A percentile compares a stretch with the other conserved stretches of the same genome.
These are phyloP conservation scores for Drosophila tani DNA, from an alignment of 1,140 invertebrate species.

Conservation along the genomic window DNA sequence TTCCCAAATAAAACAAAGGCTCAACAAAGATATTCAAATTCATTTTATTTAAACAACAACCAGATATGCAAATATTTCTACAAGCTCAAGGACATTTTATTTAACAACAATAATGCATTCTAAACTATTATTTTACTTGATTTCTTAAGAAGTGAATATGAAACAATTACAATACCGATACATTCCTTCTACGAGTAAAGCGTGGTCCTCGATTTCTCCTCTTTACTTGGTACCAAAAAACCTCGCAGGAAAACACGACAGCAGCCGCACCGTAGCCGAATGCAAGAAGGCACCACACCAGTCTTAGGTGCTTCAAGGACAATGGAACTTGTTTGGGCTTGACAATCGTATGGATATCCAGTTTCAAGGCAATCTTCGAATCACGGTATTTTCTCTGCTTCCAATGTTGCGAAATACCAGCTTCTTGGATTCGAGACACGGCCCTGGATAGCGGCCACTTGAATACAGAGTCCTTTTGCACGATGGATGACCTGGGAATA, in stretches of 20 bases:
- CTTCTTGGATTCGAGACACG: neutral
- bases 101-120: neutral
- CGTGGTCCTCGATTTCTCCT: neutral
- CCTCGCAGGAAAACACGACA: neutral
- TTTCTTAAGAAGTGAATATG: neutral
- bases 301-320: neutral
- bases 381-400: neutral
- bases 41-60: neutral
- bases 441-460: neutral
- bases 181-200: neutral
- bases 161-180: neutral
- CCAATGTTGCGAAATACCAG: conserved; percentile 2
- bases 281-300: neutral
- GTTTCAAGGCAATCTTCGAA: neutral
- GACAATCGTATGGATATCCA: neutral
- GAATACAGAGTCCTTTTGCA: neutral
- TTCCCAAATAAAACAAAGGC: no score
- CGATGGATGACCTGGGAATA: neutral
- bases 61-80: no score
- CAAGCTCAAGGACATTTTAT: neutral
- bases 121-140: no score
- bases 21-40: neutral
- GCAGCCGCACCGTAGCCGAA: neutral
- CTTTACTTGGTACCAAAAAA: neutral
- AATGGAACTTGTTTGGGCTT: neutral